These are phyloP conservation scores for Drosophila ananassae DNA, from an alignment of 1,140 invertebrate genomes.

Conservation along the genomic window DNA sequence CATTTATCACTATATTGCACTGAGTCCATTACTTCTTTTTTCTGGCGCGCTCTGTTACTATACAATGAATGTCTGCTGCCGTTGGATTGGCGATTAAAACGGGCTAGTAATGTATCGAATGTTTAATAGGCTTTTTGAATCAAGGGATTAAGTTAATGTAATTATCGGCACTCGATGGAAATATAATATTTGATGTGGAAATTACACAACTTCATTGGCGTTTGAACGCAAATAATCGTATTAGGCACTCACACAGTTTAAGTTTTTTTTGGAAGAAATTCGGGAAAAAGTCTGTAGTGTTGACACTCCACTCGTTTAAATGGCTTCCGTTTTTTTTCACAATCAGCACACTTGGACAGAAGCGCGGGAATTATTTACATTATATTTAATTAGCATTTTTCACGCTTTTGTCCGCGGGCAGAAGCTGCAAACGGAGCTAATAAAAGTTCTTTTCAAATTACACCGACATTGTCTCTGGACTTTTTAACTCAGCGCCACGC, in stretches of 20 bases:
- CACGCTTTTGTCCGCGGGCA: constrained; percentile 32
- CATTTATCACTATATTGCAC: constrained; percentile 39
- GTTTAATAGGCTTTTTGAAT: constrained; percentile 24
- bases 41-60: constrained; percentile 13
- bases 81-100: constrained; percentile 5
- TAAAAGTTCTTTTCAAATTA: constrained; percentile 58
- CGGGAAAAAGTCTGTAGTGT: not conserved
- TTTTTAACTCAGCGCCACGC: constrained; percentile 44
- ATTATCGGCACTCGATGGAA: not conserved
- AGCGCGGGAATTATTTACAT: constrained; percentile 46
- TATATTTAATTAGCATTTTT: constrained; percentile 72
- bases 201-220: too few relatives aligned
- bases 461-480: constrained; percentile 36
- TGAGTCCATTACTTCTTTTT: constrained; percentile 1
- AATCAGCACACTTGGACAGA: not conserved
- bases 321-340: not conserved
- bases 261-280: not conserved
- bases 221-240: not conserved
- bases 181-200: not conserved
- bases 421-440: constrained; percentile 35
- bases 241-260: not conserved
- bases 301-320: not conserved
- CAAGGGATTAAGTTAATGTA: constrained; percentile 5
- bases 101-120: constrained; percentile 3
- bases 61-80: constrained; percentile 13